Percentiles rank a stretch among this genome's conserved stretches.
Evolutionary conservation across 2,888 invertebrate species (phyloP).

Genomic region (Nemotelus nigrinus): DNA sequence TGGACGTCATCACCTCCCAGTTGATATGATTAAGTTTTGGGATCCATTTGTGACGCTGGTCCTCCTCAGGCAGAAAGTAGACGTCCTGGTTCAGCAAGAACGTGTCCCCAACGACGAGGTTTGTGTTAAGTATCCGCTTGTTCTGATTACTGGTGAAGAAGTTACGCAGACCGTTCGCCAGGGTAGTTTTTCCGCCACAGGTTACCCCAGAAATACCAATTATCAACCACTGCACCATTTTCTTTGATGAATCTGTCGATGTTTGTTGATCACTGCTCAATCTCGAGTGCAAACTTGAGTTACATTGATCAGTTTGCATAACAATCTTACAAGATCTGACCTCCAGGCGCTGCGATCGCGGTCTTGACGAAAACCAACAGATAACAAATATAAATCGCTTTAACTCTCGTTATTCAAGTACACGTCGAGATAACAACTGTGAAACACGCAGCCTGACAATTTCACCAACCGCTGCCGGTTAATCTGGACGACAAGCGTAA

Average conservation of each 20-base stretch:
- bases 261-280: not conserved
- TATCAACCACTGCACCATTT: conserved; percentile 69
- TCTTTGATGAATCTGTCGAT: not conserved
- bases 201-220: conserved; percentile 84
- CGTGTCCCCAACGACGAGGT: conserved; percentile 62
- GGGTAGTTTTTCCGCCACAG: conserved; percentile 84
- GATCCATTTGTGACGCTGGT: conserved; percentile 72
- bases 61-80: conserved; percentile 76
- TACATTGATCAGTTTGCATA: conserved; percentile 31
- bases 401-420: not conserved
- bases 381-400: not conserved
- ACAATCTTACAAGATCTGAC: conserved; percentile 15
- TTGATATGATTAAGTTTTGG: conserved; percentile 77
- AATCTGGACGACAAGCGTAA: too few species aligned
- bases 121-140: conserved; percentile 59
- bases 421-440: conserved; percentile 12
- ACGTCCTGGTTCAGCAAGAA: conserved; percentile 77
- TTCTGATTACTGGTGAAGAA: conserved; percentile 59
- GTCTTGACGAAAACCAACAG: not conserved
- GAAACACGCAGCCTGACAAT: not conserved
- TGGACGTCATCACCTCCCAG: conserved; percentile 76
- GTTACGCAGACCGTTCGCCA: conserved; percentile 69
- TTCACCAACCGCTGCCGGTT: not conserved
- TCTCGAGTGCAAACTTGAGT: conserved; percentile 12
- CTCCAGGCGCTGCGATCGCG: not conserved